phyloP scores from a whole-genome alignment of 2,888 invertebrate species.

The Syrphus vitripennis region DNA sequence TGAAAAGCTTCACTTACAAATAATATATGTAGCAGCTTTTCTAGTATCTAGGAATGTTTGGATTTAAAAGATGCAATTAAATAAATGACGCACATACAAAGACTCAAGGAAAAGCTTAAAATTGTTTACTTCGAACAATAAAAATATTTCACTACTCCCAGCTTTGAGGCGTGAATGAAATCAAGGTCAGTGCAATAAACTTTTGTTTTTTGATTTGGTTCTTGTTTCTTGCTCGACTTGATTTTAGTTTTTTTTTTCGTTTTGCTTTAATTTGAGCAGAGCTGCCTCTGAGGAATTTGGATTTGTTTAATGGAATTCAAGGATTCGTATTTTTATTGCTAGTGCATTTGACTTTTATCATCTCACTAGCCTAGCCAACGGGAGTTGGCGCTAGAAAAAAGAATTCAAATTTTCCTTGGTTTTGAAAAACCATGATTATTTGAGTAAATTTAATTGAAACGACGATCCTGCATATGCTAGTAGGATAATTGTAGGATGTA shows the following conservation, averaged over 20 bases:
- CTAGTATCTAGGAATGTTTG: slow-evolving; percentile 17
- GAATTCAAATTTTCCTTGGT: too few relatives aligned
- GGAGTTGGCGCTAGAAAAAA: too few relatives aligned
- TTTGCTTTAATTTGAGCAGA: background rate
- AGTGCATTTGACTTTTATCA: too few relatives aligned
- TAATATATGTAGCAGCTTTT: slow-evolving; percentile 53
- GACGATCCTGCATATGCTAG: too few relatives aligned
- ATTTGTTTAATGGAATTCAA: too few relatives aligned
- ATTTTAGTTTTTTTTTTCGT: background rate
- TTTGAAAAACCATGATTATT: too few relatives aligned
- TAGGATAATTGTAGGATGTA: too few relatives aligned
- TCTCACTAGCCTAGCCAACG: too few relatives aligned
- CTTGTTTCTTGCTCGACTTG: background rate
- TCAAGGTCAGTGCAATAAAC: slow-evolving; percentile 18
- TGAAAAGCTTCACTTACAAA: slow-evolving; percentile 34
- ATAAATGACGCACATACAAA: background rate
- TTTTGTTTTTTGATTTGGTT: background rate
- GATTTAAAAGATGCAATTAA: slow-evolving; percentile 24
- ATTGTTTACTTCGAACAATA: background rate
- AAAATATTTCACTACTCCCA: background rate
- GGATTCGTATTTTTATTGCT: too few relatives aligned
- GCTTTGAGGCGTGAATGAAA: background rate
- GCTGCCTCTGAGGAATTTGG: background rate
- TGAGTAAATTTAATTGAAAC: too few relatives aligned
- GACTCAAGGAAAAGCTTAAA: background rate